Conservation (phyloP, 2,797 vertebrate species). For the Caiman crocodilus region DNA sequence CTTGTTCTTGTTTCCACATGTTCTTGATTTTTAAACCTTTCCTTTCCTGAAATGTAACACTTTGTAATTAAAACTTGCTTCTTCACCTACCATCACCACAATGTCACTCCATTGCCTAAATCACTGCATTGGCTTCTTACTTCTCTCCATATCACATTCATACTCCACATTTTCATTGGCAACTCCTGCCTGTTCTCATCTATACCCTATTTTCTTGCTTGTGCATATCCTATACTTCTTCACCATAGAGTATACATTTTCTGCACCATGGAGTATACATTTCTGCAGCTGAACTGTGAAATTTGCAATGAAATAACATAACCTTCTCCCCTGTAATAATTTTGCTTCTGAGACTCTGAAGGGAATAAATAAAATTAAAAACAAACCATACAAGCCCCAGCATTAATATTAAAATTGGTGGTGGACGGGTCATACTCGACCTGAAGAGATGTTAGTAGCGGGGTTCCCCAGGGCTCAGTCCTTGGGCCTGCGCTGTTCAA, state of each 20-base stretch:
- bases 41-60: neutral
- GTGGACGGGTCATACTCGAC: no score
- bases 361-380: neutral
- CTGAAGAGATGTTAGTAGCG: no score
- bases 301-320: neutral
- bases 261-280: no score
- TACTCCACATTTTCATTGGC: slow-evolving; percentile 18
- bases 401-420: neutral
- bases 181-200: neutral
- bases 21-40: slow-evolving; percentile 34
- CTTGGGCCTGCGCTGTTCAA: no score
- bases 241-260: slow-evolving; percentile 1
- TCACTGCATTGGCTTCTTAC: slow-evolving; percentile 10
- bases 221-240: neutral
- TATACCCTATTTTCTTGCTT: slow-evolving; percentile 38
- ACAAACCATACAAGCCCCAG: neutral
- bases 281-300: slow-evolving; percentile 12
- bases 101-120: neutral
- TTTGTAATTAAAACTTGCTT: slow-evolving; percentile 42
- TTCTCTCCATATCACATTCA: slow-evolving; percentile 3
- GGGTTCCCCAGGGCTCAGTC: no score
- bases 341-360: neutral
- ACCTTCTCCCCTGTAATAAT: neutral
- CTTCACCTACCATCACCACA: slow-evolving; percentile 10
- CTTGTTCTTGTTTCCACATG: neutral